Base-by-base conservation (phyloP, 2,113 vertebrate genomes). In the Lontra canadensis region DNA sequence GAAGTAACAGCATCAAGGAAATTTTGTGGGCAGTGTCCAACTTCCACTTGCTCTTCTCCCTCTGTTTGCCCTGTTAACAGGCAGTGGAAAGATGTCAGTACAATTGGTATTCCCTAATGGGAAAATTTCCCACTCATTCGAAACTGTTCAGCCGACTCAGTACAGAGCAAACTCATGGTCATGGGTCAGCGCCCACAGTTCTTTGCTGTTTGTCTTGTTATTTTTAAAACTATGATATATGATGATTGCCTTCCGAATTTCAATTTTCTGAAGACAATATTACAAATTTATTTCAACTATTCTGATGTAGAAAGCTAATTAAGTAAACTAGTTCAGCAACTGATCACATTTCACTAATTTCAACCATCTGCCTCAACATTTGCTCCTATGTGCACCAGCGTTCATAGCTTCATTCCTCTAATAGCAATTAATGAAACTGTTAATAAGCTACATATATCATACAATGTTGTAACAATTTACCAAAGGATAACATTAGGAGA, bases 401-500 rank as follows among this genome's bases (percentile, higher is more conserved):
- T 99, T 98, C 97, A 98, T 98, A 98, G 99, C 97, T 99, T 98
- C 98, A 98, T 97, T 96, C 78, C 95, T 98, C 98, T 99, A 99
- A 99, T 99, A 99, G 99, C 99, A 99, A 99, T 99, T 99, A 99
- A 99, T 99, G 99, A 99, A 99, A 99, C 98, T 98, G 98, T 99
- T 99, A 99, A 99, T 99, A 99, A 99, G 99, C 99, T 99, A 98
- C 98, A 99, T 99, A 99, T 98, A 99, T 99, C 99, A 99, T 99
- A 98, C 98, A 98, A 98, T 98, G 97, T 98, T 98, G 86, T 90
- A 98, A 99, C 97, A 98, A 99, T 99, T 98, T 99, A 99, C 98
- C 98, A 98, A 99, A 99, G 98, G 98, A 99, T 98, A 99, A 98
- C 99, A 99, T 99, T 99, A 99, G 98, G 98, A 99, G 99, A 99